Evolutionary conservation across 2,797 vertebrate species (phyloP), one percentile per base, ranked within the genome.

Genomic region (Gymnothorax reevesii): DNA sequence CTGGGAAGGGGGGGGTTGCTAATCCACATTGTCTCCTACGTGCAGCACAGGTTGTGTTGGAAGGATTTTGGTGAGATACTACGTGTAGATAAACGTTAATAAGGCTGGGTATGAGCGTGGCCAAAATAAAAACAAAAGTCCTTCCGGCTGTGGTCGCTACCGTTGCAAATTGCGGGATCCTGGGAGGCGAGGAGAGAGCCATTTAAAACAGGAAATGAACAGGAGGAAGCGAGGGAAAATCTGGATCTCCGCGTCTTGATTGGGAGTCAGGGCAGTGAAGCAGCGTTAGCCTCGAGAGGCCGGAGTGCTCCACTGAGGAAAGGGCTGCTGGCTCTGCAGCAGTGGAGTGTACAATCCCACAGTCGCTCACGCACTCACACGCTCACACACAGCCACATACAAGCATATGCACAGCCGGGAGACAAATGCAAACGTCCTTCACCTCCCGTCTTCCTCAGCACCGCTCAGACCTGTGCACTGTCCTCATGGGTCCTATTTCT

Each of bases 401-500:
- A 86, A 83, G 52, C 86, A 84, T 80, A 88, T 88, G 85, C 87
- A 85, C 88, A 87, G 88, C 88, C 83, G 88, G 90, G 89, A 83
- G 91, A 88, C 86, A 27, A 87, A 90, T 85, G 2, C 2, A 87
- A 89, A 86, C 87, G 86, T 89, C 89, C 84, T 90, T 93, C 89
- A 94, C 92, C 92, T 95, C 93, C 92, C 90, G 92, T 91, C 93
- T 92, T 93, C 93, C 92, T 84, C 91, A 90, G 91, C 93, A 91
- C 92, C 92, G 94, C 93, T 94, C 94, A 93, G 90, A 87, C 92
- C 91, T 91, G 91, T 94, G 91, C 90, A 91, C 90, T 87, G 87
- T 90, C 93, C 94, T 93, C 92, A 90, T 91, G 92, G 92, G 89
- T 90, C 94, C 93, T 97, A 97, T 96, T 98, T 99, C 97, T 97